A percentile compares a stretch with the other conserved stretches of the same genome.
Evolutionary conservation across 2,113 vertebrate species (phyloP).

Genomic region (Lampris incognitus): DNA sequence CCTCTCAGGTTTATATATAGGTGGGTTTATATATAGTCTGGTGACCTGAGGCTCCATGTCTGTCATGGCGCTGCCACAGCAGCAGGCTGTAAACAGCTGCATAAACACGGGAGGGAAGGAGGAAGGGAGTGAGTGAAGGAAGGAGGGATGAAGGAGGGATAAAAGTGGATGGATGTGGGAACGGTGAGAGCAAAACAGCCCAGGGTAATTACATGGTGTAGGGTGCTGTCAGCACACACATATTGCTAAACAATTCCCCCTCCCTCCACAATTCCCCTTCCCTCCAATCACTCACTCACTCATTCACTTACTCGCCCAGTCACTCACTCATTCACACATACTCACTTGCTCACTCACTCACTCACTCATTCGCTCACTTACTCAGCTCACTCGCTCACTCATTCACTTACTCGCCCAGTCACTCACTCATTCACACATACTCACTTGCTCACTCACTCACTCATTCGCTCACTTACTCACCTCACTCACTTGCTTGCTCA

Average conservation of each 20-base stretch:
- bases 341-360: not conserved
- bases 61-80: conserved; percentile 16
- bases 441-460: not conserved
- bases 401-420: not conserved
- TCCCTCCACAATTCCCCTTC: not conserved
- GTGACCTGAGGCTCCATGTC: not conserved
- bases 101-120: conserved; percentile 44
- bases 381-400: not conserved
- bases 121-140: conserved; percentile 10
- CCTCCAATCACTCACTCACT: not conserved
- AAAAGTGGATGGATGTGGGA: not conserved
- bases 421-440: too few species aligned
- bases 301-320: not conserved
- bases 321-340: too few species aligned
- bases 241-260: not conserved
- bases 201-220: conserved; percentile 63
- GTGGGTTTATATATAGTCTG: too few species aligned
- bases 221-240: conserved; percentile 37
- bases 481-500: not conserved
- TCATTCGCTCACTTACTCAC: too few species aligned
- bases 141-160: conserved; percentile 14
- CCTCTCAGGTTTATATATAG: too few species aligned
- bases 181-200: conserved; percentile 38
- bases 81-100: conserved; percentile 58
- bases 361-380: not conserved